phyloP scores from a whole-genome alignment of 1,140 invertebrate genomes.

The Drosophila triauraria region DNA sequence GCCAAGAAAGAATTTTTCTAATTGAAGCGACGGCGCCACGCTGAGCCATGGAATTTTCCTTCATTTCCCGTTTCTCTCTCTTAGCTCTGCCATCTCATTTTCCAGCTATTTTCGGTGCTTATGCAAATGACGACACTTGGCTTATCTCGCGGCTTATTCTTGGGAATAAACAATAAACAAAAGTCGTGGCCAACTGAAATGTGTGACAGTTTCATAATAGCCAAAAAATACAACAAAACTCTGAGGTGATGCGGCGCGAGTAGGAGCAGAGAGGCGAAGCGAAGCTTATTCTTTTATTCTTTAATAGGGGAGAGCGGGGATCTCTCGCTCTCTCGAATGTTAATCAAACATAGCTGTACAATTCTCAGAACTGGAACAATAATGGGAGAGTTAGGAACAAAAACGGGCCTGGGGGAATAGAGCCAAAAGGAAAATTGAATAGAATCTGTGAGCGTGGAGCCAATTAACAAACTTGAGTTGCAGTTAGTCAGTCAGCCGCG shows the following conservation, averaged over 20 bases:
- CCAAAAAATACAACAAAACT: conserved; percentile 14
- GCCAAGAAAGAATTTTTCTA: conserved; percentile 57
- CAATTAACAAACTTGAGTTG: conserved; percentile 65
- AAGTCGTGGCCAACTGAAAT: conserved; percentile 56
- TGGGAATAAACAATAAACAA: conserved; percentile 63
- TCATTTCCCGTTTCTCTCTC: conserved; percentile 15
- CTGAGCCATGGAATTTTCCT: conserved; percentile 61
- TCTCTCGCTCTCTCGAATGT: conserved; percentile 52
- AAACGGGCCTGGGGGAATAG: conserved; percentile 24
- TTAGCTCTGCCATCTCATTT: conserved; percentile 9
- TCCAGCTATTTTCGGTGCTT: conserved; percentile 34
- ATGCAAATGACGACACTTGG: conserved; percentile 69
- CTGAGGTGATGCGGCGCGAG: conserved; percentile 5
- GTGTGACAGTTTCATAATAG: conserved; percentile 80
- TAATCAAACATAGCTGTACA: conserved; percentile 82
- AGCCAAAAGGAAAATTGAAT: conserved; percentile 59
- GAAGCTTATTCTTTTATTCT: conserved; percentile 18
- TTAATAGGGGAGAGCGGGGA: conserved; percentile 13
- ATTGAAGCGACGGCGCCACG: conserved; percentile 69
- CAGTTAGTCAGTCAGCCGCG: conserved; percentile 38
- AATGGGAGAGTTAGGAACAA: conserved; percentile 59
- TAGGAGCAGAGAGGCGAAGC: neutral
- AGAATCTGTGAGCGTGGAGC: conserved; percentile 64
- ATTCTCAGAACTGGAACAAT: conserved; percentile 79
- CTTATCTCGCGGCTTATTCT: conserved; percentile 51